These are phyloP conservation scores for Rhyacophila brunnea DNA, from an alignment of 1,140 invertebrate species.

Conservation along the genomic window DNA sequence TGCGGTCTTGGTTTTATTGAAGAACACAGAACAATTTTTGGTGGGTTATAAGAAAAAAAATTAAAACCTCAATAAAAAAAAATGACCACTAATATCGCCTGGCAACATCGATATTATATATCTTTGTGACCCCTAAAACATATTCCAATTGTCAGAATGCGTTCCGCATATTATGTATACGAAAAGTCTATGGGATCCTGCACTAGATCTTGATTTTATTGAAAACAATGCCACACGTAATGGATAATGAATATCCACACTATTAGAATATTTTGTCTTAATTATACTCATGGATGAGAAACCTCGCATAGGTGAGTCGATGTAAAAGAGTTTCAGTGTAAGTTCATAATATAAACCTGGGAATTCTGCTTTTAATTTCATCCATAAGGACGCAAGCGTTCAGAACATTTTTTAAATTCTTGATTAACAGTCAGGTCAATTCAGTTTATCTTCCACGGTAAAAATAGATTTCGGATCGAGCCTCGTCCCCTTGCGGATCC, in stretches of 20 bases:
- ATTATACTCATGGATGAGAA: background rate
- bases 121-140: too few species aligned
- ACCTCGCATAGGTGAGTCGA: background rate
- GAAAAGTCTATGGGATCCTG: too few species aligned
- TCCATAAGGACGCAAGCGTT: background rate
- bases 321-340: background rate
- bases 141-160: too few species aligned
- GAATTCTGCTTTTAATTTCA: background rate
- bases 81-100: too few species aligned
- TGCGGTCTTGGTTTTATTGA: too few species aligned
- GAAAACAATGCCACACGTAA: background rate
- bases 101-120: too few species aligned
- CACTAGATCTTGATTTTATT: background rate
- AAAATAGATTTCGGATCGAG: background rate
- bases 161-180: too few species aligned
- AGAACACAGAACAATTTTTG: too few species aligned
- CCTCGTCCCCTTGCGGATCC: background rate
- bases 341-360: background rate
- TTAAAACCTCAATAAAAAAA: too few species aligned
- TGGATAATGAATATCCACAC: background rate
- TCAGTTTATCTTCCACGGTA: background rate
- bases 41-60: too few species aligned
- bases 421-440: background rate
- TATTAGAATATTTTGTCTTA: background rate
- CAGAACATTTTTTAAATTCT: background rate